Conservation (phyloP, 2,113 vertebrate species). For the Balaeniceps rex region DNA sequence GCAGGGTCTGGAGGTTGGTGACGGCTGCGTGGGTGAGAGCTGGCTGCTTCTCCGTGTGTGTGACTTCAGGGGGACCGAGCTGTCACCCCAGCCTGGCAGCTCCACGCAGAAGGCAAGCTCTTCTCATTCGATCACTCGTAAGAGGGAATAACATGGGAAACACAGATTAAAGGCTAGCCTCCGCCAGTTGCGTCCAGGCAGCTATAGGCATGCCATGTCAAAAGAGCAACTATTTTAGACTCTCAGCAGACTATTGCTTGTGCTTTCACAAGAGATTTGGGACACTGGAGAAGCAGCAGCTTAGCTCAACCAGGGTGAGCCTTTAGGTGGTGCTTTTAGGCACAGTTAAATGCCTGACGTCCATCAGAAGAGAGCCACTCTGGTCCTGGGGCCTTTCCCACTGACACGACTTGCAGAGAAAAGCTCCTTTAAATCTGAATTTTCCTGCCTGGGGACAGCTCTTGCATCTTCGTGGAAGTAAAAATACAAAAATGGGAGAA, state of each 20-base stretch:
- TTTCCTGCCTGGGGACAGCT: background rate
- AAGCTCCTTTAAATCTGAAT: background rate
- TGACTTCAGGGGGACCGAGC: too few species aligned
- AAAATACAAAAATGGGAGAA: background rate
- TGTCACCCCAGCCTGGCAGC: background rate
- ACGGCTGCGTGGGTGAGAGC: background rate
- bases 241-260: rapidly evolving
- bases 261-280: background rate
- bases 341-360: background rate
- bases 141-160: background rate
- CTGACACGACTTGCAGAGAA: background rate
- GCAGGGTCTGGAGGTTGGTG: background rate
- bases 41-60: rapidly evolving
- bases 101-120: rapidly evolving
- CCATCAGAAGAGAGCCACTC: background rate
- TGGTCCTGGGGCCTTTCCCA: background rate
- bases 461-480: background rate
- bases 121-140: rapidly evolving
- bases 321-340: background rate
- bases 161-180: rapidly evolving
- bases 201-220: rapidly evolving
- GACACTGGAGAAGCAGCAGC: background rate
- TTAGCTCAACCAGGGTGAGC: background rate
- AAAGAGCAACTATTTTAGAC: background rate
- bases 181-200: background rate